Evolutionary conservation across 2,797 vertebrate species (phyloP).

Genomic region (Rhinella marina): DNA sequence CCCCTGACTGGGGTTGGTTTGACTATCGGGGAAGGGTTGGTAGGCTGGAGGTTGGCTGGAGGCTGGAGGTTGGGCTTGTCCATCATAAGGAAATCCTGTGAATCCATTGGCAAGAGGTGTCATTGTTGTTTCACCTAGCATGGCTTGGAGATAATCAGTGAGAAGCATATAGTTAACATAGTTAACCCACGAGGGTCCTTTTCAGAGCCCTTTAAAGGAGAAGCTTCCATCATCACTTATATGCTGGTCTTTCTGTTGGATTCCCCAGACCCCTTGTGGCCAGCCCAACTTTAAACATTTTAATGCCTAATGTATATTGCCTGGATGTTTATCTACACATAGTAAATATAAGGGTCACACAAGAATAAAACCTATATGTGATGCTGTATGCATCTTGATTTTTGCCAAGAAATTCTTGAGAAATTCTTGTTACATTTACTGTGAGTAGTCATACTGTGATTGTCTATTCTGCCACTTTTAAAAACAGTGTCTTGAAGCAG

Average conservation of each 20-base stretch:
- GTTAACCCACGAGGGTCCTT: no score
- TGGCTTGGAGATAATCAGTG: no score
- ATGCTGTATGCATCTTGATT: neutral
- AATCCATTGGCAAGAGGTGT: no score
- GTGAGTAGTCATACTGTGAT: neutral
- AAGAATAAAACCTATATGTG: neutral
- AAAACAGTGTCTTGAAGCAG: slow-evolving; percentile 9
- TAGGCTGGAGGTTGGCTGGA: no score
- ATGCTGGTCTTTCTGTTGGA: neutral
- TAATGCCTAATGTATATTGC: neutral
- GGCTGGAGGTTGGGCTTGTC: no score
- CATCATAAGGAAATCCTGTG: no score
- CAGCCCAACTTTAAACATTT: neutral
- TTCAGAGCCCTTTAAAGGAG: no score
- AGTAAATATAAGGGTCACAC: neutral
- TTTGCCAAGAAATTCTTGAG: neutral
- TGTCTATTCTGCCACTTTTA: slow-evolving; percentile 25
- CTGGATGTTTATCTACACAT: neutral
- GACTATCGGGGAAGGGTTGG: no score
- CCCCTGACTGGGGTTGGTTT: no score
- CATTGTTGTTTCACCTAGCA: no score
- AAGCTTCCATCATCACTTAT: neutral
- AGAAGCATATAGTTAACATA: no score
- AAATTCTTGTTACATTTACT: slow-evolving; percentile 5
- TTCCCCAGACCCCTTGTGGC: neutral